These are phyloP conservation scores for Eciton burchellii DNA, from an alignment of 1,140 invertebrate genomes.

Conservation along the genomic window DNA sequence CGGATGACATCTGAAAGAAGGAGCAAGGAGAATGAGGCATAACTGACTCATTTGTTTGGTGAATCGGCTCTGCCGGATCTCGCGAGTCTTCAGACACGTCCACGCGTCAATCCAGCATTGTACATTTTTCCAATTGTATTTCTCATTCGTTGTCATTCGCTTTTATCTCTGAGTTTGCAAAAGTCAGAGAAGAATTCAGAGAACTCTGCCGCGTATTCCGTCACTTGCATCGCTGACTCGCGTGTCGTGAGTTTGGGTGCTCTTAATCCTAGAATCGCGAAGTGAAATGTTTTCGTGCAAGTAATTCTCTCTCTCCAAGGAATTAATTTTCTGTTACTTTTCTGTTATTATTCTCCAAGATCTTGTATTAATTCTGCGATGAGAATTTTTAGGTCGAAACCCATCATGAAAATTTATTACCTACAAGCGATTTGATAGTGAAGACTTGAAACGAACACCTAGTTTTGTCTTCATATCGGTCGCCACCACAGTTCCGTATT, in stretches of 20 bases:
- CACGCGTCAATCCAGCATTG: slow-evolving; percentile 41
- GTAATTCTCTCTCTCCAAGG: too few relatives aligned
- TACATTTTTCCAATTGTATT: slow-evolving; percentile 33
- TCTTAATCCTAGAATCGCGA: too few relatives aligned
- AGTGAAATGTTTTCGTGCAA: too few relatives aligned
- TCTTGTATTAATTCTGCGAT: neutral
- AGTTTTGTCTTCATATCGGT: neutral
- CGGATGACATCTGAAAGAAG: slow-evolving; percentile 47
- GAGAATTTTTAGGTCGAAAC: neutral
- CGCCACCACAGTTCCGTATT: slow-evolving; percentile 48
- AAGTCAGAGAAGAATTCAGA: neutral
- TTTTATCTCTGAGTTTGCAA: neutral
- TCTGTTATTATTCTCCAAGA: neutral
- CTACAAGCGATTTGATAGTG: neutral
- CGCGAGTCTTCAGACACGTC: slow-evolving; percentile 50
- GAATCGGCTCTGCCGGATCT: slow-evolving; percentile 75
- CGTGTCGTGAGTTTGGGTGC: too few relatives aligned
- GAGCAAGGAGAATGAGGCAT: slow-evolving; percentile 52
- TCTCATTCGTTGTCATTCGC: slow-evolving; percentile 66
- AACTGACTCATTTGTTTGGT: slow-evolving; percentile 80
- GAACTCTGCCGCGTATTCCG: neutral
- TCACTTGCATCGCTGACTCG: neutral
- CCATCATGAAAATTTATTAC: slow-evolving; percentile 8
- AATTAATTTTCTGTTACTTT: too few relatives aligned
- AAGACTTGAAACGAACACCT: slow-evolving; percentile 19